Conservation (phyloP, 2,797 vertebrate species). For the Leucoraja ocellata region DNA sequence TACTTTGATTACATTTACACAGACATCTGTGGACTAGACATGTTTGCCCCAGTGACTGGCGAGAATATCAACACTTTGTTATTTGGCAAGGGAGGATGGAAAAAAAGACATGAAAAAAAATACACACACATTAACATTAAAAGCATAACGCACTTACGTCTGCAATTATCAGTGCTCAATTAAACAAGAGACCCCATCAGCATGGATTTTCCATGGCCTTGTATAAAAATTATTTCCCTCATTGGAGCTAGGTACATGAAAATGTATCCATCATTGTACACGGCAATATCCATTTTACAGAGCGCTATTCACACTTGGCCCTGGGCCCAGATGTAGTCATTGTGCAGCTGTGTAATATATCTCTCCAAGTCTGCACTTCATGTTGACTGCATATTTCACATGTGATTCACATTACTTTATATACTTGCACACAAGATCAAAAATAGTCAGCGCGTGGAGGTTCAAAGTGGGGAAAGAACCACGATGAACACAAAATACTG, state of each 20-base stretch:
- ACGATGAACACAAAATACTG: neutral
- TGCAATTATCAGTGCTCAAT: neutral
- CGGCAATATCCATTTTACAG: slow-evolving; percentile 3
- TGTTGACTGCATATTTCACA: slow-evolving; percentile 24
- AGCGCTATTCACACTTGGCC: neutral
- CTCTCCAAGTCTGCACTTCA: slow-evolving; percentile 22
- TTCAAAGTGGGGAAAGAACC: neutral
- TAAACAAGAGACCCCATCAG: neutral
- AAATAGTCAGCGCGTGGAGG: neutral
- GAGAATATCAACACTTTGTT: neutral
- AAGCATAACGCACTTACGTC: neutral
- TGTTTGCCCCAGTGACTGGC: neutral
- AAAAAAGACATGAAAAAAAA: neutral
- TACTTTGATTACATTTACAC: neutral
- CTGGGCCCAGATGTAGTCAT: neutral
- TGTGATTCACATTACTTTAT: slow-evolving; percentile 17
- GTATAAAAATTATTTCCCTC: neutral
- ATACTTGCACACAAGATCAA: slow-evolving; percentile 17
- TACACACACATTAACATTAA: neutral
- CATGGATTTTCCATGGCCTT: neutral
- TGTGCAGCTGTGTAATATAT: slow-evolving; percentile 20
- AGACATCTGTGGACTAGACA: neutral
- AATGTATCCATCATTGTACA: neutral
- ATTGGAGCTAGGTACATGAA: neutral
- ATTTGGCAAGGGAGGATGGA: neutral